phyloP scores from a whole-genome alignment of 2,113 vertebrate genomes.

The Nycticorax nycticorax region DNA sequence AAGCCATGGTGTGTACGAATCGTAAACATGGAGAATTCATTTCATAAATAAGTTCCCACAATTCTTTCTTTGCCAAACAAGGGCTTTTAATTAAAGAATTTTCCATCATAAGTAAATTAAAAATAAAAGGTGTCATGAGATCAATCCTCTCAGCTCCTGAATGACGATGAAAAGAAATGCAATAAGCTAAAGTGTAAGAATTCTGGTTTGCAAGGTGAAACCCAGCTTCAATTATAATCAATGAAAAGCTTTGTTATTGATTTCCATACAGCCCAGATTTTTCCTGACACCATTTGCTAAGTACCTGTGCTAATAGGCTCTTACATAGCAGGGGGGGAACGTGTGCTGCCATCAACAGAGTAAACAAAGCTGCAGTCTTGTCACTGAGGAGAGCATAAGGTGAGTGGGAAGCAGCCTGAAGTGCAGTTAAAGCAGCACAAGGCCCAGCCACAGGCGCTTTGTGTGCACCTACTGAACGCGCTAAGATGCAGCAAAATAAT shows the following conservation, averaged over 20 bases:
- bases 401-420: not conserved
- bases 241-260: constrained; percentile 20
- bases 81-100: not conserved
- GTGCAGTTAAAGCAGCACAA: not conserved
- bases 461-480: not conserved
- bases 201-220: not conserved
- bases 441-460: not conserved
- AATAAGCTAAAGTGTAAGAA: not conserved
- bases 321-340: not conserved
- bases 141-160: not conserved
- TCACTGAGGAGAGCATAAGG: not conserved
- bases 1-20: not conserved
- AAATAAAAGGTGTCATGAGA: not conserved
- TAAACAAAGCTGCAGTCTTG: not conserved
- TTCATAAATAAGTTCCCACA: not conserved
- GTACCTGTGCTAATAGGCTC: not conserved
- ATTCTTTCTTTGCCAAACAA: not conserved
- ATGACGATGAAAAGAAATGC: not conserved
- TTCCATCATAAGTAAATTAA: not conserved
- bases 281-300: not conserved
- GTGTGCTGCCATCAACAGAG: not conserved
- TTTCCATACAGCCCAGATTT: not conserved
- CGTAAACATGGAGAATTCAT: not conserved
- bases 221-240: not conserved
- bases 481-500: not conserved